These are phyloP conservation scores for Iselma pallidipennis DNA, from an alignment of 2,888 invertebrate species.

Conservation along the genomic window DNA sequence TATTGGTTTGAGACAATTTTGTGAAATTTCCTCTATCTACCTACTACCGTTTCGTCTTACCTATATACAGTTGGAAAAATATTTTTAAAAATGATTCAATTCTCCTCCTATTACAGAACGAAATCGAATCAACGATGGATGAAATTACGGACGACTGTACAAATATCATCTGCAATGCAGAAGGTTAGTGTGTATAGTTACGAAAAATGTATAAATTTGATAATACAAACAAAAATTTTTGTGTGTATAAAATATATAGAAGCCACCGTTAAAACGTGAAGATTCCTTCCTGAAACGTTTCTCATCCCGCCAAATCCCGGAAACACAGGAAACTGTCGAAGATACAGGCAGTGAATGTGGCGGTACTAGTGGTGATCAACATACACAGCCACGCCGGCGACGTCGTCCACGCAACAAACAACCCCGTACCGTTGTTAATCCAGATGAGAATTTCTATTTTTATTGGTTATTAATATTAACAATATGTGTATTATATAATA, in stretches of 20 bases:
- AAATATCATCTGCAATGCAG: slow-evolving; percentile 86
- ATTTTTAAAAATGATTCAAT: slow-evolving; percentile 6
- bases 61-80: slow-evolving; percentile 21
- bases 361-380: slow-evolving; percentile 55
- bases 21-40: too few species aligned
- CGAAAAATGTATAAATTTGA: too few species aligned
- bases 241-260: slow-evolving; percentile 56
- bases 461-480: slow-evolving; percentile 93
- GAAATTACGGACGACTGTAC: slow-evolving; percentile 92
- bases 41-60: too few species aligned
- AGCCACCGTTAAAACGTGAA: slow-evolving; percentile 86
- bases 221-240: too few species aligned
- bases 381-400: slow-evolving; percentile 59
- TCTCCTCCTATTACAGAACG: slow-evolving; percentile 69
- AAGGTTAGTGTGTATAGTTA: slow-evolving; percentile 61
- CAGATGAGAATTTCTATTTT: slow-evolving; percentile 95
- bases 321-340: slow-evolving; percentile 81
- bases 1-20: too few species aligned
- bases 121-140: slow-evolving; percentile 96
- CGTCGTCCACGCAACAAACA: slow-evolving; percentile 72
- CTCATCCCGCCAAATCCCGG: slow-evolving; percentile 88
- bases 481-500: slow-evolving; percentile 88
- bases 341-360: slow-evolving; percentile 62
- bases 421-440: slow-evolving; percentile 85
- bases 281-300: slow-evolving; percentile 93